These are phyloP conservation scores for Hippasteria phrygiana DNA, from an alignment of 53 echinoderm and acorn worm species.

Conservation along the genomic window DNA sequence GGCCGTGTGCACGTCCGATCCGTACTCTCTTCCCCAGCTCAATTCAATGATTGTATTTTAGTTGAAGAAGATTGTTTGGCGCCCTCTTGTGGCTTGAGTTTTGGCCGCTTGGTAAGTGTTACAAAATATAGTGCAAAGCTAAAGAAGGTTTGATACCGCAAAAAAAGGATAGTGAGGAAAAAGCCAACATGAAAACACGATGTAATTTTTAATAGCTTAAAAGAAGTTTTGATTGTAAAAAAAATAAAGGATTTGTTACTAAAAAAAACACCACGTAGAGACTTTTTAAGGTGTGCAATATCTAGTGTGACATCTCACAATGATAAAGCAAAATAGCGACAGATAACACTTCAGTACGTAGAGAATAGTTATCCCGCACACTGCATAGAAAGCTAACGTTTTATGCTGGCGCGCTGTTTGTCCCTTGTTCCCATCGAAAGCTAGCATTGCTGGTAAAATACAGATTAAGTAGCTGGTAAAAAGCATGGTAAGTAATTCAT, in stretches of 20 bases:
- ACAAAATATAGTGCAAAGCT: constrained; percentile 9
- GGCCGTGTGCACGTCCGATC: too few species aligned
- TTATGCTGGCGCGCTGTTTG: too few species aligned
- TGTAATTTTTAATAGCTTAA: too few species aligned
- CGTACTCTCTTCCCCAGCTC: neutral
- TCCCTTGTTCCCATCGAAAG: too few species aligned
- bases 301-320: neutral
- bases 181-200: too few species aligned
- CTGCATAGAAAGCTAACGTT: too few species aligned
- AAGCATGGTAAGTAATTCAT: too few species aligned
- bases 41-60: neutral
- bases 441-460: too few species aligned
- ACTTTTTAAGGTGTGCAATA: constrained; percentile 10
- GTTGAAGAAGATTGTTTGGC: neutral
- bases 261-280: too few species aligned
- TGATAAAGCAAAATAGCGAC: constrained; percentile 33
- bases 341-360: constrained; percentile 20
- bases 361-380: neutral
- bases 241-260: neutral
- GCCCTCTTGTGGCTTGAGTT: neutral
- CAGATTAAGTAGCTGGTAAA: too few species aligned
- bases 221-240: neutral
- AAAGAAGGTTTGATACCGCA: too few species aligned
- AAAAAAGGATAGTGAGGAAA: too few species aligned
- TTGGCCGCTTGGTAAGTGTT: neutral